Base-by-base conservation (phyloP, 2,888 invertebrate species). In the Leptinotarsa tumamoca region DNA sequence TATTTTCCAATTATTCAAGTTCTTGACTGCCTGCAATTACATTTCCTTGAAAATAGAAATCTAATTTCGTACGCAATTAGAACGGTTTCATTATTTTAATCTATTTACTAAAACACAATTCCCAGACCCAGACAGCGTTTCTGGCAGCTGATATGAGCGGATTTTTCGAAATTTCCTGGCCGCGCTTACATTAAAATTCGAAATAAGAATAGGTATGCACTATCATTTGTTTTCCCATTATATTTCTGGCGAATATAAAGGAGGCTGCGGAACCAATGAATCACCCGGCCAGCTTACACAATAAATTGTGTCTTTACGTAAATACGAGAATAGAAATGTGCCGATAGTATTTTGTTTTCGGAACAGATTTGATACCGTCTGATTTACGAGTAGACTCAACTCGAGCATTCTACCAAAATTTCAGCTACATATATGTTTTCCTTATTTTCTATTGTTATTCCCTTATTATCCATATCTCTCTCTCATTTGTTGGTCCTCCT, bases 221-320 rank as follows among this genome's bases (percentile, higher is more conserved):
- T 74, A 79, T 79, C 81, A 81, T 82, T 82, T 82, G 81, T 82
- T 82, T 80, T 80, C 79, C 78, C 73, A 82, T 79, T 79, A 80
- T 82, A 82, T 81, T 82, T 79, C 81, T 82, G 80, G 80, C 80
- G 74, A 75, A 79, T 77, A 81, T 81, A 80, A 82, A 81, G 82
- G 78, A 81, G 79, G 76, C 81, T 75, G 81, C 74, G 78, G 79
- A 79, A 81, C 81, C 78, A 80, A 81, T 82, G 81, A 83, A 79
- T 82, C 82, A 82, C 75, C 74, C 76, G 68, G 69, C 75, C 75
- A 71, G 71, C 78, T 78, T 79, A 70, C 79, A 80, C 79, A 80
- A 81, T 80, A 75, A 76, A 76, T 74, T 71, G 70, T 69, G 75
- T 71, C 72, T 80, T 77, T 78, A 72, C 74, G 73, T 73, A 72